Percentiles rank a stretch among this genome's conserved stretches.
Conservation (phyloP, 2,888 invertebrate genomes). For the Linnaemya vulpina region DNA sequence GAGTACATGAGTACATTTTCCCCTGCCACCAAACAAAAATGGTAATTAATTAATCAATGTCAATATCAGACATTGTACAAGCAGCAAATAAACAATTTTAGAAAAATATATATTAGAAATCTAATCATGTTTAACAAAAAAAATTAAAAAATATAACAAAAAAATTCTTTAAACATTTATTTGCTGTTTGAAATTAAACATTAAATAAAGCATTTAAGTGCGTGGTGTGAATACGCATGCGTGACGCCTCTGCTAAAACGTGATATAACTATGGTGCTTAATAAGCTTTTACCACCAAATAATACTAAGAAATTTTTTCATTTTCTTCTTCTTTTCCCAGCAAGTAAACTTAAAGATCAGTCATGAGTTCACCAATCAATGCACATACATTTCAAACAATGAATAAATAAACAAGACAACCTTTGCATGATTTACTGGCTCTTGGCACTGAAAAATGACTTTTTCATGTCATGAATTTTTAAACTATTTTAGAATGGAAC, state of each 20-base stretch:
- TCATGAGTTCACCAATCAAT: slow-evolving; percentile 74
- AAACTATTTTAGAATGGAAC: slow-evolving; percentile 34
- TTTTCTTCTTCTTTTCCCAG: slow-evolving; percentile 30
- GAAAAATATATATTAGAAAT: slow-evolving; percentile 53
- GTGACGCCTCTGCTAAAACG: slow-evolving; percentile 68
- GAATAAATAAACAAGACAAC: slow-evolving; percentile 30
- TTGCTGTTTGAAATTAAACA: slow-evolving; percentile 37
- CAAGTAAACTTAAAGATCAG: slow-evolving; percentile 72
- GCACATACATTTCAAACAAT: slow-evolving; percentile 41
- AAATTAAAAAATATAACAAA: slow-evolving; percentile 13
- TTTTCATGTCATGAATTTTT: slow-evolving; percentile 73
- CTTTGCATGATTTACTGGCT: slow-evolving; percentile 53
- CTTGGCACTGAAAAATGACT: slow-evolving; percentile 71
- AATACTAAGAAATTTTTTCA: slow-evolving; percentile 6
- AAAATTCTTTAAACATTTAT: slow-evolving; percentile 22
- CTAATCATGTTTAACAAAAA: slow-evolving; percentile 58
- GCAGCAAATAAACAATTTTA: slow-evolving; percentile 67
- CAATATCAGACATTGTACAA: slow-evolving; percentile 70
- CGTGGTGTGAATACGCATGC: slow-evolving; percentile 71
- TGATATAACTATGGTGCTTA: slow-evolving; percentile 42
- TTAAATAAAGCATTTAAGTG: slow-evolving; percentile 48
- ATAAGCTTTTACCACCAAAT: slow-evolving; percentile 42
- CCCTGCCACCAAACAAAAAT: slow-evolving; percentile 15
- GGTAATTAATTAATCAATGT: slow-evolving; percentile 71
- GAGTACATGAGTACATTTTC: slow-evolving; percentile 5